phyloP scores from a whole-genome alignment of 2,888 invertebrate species.

The Heliconius aoede region DNA sequence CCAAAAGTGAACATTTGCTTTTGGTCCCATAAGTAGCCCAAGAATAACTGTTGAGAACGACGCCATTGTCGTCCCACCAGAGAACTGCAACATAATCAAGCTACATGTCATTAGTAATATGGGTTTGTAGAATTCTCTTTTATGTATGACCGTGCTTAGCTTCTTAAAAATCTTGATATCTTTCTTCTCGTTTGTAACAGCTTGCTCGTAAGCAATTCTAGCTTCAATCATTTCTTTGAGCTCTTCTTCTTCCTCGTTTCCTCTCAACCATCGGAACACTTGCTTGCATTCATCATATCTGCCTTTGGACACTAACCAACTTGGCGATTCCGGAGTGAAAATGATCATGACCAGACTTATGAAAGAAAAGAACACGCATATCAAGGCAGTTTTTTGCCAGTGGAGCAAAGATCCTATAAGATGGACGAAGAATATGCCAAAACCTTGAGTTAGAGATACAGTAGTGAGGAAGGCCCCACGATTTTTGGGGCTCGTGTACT shows the following conservation, averaged over 20 bases:
- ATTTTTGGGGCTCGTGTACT: slow-evolving; percentile 83
- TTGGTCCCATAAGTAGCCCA: slow-evolving; percentile 79
- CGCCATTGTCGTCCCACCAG: slow-evolving; percentile 86
- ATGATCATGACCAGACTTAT: slow-evolving; percentile 70
- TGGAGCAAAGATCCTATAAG: slow-evolving; percentile 82
- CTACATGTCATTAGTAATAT: slow-evolving; percentile 83
- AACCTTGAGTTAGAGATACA: slow-evolving; percentile 82
- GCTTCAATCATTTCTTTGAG: slow-evolving; percentile 65
- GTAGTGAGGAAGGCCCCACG: slow-evolving; percentile 85
- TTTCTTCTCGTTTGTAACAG: slow-evolving; percentile 50
- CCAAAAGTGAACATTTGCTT: slow-evolving; percentile 84
- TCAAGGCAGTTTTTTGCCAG: slow-evolving; percentile 82
- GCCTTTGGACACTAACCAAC: slow-evolving; percentile 84
- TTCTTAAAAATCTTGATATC: slow-evolving; percentile 41
- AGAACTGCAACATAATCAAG: slow-evolving; percentile 85
- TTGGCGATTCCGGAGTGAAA: slow-evolving; percentile 85
- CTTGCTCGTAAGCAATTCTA: slow-evolving; percentile 53
- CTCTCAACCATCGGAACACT: slow-evolving; percentile 83
- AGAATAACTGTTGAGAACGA: slow-evolving; percentile 87
- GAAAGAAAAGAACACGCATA: slow-evolving; percentile 72
- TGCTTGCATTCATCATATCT: slow-evolving; percentile 79
- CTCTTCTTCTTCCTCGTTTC: slow-evolving; percentile 72
- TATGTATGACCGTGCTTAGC: slow-evolving; percentile 54
- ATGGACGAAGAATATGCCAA: slow-evolving; percentile 85
- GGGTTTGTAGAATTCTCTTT: slow-evolving; percentile 82